Evolutionary conservation across 2,113 vertebrate species (phyloP).

Genomic region (Rhynchopsitta pachyrhyncha): DNA sequence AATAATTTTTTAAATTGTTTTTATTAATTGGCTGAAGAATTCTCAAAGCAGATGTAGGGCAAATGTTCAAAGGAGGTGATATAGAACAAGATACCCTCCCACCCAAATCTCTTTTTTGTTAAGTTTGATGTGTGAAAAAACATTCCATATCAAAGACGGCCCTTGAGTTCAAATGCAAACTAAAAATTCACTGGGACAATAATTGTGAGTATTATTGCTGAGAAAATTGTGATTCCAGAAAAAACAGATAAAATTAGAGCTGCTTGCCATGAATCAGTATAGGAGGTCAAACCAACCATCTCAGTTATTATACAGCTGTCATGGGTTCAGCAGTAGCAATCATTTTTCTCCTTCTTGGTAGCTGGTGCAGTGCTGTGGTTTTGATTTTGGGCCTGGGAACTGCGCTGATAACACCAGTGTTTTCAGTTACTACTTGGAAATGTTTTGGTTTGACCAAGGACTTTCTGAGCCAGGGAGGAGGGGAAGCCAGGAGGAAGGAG

Average conservation of each 20-base stretch:
- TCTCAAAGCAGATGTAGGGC: not conserved
- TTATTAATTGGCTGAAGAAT: not conserved
- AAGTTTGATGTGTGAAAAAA: accelerated
- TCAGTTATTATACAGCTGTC: not conserved
- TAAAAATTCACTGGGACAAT: not conserved
- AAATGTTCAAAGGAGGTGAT: not conserved
- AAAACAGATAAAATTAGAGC: not conserved
- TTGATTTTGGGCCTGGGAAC: no score
- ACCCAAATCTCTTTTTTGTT: not conserved
- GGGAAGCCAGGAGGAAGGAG: no score
- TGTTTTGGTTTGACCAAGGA: no score
- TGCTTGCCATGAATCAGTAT: not conserved
- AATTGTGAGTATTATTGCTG: not conserved
- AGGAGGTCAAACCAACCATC: not conserved
- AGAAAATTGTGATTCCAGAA: not conserved
- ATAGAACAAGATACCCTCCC: not conserved
- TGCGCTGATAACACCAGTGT: no score
- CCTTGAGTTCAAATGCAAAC: not conserved
- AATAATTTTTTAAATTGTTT: not conserved
- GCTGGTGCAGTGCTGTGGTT: no score
- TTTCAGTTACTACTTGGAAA: no score
- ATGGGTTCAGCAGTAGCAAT: no score
- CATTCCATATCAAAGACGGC: not conserved
- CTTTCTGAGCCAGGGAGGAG: no score
- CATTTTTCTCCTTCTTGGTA: no score